Conservation (phyloP, 2,888 invertebrate species). For the Eupithecia abbreviata region DNA sequence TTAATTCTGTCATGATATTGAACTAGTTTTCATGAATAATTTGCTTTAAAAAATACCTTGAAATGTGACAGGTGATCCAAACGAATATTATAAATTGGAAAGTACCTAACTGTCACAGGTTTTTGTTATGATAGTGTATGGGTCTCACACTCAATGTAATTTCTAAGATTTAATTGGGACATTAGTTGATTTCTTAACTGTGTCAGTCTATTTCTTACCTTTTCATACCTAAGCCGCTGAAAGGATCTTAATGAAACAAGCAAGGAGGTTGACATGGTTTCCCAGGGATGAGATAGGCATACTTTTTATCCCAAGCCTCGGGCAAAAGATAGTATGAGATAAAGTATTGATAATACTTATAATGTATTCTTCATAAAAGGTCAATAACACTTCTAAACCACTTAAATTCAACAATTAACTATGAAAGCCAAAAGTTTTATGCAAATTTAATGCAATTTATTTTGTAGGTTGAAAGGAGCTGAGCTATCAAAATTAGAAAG, state of each 20-base stretch:
- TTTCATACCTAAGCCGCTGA: too few relatives aligned
- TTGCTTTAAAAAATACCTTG: neutral
- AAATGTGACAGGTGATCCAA: neutral
- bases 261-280: too few relatives aligned
- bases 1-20: neutral
- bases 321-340: neutral
- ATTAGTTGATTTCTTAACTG: too few relatives aligned
- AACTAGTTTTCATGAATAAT: neutral
- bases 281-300: too few relatives aligned
- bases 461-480: slow-evolving; percentile 79
- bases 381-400: slow-evolving; percentile 66
- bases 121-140: too few relatives aligned
- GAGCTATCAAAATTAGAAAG: slow-evolving; percentile 37
- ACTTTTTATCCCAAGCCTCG: too few relatives aligned
- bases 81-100: too few relatives aligned
- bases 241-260: too few relatives aligned
- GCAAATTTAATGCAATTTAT: slow-evolving; percentile 80
- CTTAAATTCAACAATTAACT: slow-evolving; percentile 70
- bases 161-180: too few relatives aligned
- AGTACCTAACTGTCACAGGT: too few relatives aligned
- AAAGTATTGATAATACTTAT: slow-evolving; percentile 1
- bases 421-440: slow-evolving; percentile 77
- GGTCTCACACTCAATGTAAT: too few relatives aligned
- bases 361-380: slow-evolving; percentile 50
- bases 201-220: too few relatives aligned